These are phyloP conservation scores for Drosophila leonis DNA, from an alignment of 2,888 invertebrate genomes.

Conservation along the genomic window DNA sequence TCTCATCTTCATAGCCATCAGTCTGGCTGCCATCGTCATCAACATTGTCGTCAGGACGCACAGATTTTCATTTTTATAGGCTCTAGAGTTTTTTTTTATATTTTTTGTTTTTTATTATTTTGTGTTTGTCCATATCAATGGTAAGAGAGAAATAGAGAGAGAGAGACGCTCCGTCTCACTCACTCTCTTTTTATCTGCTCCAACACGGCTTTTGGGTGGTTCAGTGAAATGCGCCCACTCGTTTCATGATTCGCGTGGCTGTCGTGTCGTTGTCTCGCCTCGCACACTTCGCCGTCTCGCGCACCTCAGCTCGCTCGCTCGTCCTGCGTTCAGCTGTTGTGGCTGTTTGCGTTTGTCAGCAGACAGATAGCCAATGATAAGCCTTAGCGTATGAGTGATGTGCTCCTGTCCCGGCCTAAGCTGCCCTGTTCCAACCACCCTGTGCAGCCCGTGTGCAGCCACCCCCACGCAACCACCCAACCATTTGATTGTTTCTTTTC, in stretches of 20 bases:
- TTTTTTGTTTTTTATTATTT: not conserved
- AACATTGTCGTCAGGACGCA: conserved; percentile 77
- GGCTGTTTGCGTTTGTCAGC: conserved; percentile 72
- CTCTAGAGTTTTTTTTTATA: conserved; percentile 28
- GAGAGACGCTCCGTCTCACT: no score
- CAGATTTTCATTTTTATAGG: conserved; percentile 70
- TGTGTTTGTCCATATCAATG: conserved; percentile 1
- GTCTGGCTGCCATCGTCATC: conserved; percentile 68
- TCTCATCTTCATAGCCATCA: conserved; percentile 45
- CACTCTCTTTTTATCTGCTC: not conserved
- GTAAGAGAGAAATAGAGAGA: no score
- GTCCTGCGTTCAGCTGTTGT: conserved; percentile 19
- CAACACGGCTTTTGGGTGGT: conserved; percentile 42
- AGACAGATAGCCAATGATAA: conserved; percentile 81
- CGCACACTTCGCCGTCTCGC: conserved; percentile 31
- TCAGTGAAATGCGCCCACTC: conserved; percentile 38
- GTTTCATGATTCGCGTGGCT: conserved; percentile 33
- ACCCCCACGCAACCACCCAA: conserved; percentile 18
- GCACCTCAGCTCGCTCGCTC: conserved; percentile 12
- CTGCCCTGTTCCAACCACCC: conserved; percentile 31
- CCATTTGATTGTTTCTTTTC: conserved; percentile 24
- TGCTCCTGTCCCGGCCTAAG: conserved; percentile 32
- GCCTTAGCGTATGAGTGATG: conserved; percentile 79
- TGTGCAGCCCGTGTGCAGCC: not conserved
- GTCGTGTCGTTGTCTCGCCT: conserved; percentile 26